Conservation (phyloP, 1,140 invertebrate species). For the Hylaeus anthracinus region DNA sequence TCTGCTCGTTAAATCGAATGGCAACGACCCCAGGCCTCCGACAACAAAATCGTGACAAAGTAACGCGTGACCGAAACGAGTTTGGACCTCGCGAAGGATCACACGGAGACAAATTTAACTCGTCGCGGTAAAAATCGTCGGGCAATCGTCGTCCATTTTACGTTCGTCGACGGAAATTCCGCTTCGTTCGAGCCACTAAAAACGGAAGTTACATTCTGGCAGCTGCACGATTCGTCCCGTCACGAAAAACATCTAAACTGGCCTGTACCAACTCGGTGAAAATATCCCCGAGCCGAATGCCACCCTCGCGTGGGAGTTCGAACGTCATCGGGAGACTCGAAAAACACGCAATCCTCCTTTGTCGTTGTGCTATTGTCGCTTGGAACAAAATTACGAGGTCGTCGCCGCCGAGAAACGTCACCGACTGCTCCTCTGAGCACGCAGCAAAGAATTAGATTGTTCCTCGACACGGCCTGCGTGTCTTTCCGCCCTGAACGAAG, state of each 20-base stretch:
- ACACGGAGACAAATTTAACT: conserved; percentile 3
- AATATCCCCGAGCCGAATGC: not conserved
- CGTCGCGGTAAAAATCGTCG: not conserved
- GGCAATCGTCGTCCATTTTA: not conserved
- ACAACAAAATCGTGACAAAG: conserved; percentile 11
- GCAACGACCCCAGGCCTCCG: not conserved
- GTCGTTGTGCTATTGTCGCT: conserved; percentile 24
- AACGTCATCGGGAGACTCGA: not conserved
- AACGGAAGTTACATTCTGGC: not conserved
- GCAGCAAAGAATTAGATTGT: too few species aligned
- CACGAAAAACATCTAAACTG: not conserved
- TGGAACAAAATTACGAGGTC: not conserved
- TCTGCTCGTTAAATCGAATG: not conserved
- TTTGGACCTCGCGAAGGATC: not conserved
- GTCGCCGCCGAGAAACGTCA: not conserved
- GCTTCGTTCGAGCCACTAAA: not conserved
- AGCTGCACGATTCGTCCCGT: not conserved
- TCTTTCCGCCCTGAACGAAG: too few species aligned
- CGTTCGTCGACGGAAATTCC: not conserved
- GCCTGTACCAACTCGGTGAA: not conserved
- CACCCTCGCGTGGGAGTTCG: conserved; percentile 4
- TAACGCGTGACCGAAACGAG: conserved; percentile 3
- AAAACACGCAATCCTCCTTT: conserved; percentile 12
- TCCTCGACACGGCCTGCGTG: not conserved
- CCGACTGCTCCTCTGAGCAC: not conserved